Conservation (phyloP, 1,140 invertebrate species). For the Chlorops oryzae region DNA sequence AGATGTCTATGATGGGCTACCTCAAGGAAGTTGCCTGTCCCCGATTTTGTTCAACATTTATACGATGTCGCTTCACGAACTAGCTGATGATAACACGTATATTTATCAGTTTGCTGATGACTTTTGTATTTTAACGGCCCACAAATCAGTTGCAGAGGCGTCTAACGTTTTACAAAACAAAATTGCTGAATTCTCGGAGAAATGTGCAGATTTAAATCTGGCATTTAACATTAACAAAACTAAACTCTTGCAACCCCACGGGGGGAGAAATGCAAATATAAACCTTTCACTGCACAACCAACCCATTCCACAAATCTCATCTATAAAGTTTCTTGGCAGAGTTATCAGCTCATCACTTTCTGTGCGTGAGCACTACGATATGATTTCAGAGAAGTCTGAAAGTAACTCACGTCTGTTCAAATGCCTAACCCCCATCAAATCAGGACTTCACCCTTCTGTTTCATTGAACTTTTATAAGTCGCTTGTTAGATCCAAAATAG, state of each 20-base stretch:
- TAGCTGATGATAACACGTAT: no score
- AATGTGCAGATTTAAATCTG: background rate
- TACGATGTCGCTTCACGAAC: background rate
- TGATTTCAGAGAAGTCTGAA: no score
- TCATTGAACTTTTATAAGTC: background rate
- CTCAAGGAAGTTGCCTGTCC: background rate
- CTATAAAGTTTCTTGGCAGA: constrained; percentile 1
- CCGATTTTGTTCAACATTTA: background rate
- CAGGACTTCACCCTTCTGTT: background rate
- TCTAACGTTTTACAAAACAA: background rate
- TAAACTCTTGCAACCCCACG: background rate
- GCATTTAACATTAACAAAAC: background rate
- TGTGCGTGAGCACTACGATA: background rate
- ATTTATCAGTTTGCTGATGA: constrained; percentile 2
- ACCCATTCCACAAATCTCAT: background rate
- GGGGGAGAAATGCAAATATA: background rate
- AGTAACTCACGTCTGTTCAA: background rate
- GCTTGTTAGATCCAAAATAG: background rate
- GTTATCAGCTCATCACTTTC: no score
- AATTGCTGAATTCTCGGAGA: background rate
- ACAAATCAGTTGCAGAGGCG: background rate
- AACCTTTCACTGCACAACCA: background rate
- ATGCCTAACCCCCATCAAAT: background rate
- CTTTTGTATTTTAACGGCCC: background rate
- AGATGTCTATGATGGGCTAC: background rate